These are phyloP conservation scores for Thelaira solivaga DNA, from an alignment of 2,888 invertebrate genomes.

Conservation along the genomic window DNA sequence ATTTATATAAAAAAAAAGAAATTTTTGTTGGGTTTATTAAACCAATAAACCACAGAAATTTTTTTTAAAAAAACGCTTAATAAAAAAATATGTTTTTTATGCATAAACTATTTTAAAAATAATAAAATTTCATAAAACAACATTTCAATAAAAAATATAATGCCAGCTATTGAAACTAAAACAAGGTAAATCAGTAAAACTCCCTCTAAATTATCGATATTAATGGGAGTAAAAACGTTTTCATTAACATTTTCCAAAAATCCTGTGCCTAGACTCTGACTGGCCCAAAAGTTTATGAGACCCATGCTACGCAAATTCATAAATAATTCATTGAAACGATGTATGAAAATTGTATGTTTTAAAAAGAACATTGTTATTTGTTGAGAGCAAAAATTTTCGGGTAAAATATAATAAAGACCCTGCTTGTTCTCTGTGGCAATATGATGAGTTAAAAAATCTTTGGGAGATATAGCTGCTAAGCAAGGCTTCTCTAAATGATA, in stretches of 20 bases:
- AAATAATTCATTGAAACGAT: conserved; percentile 62
- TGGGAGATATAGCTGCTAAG: conserved; percentile 47
- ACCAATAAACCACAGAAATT: too few relatives aligned
- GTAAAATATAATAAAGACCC: conserved; percentile 60
- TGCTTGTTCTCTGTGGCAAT: conserved; percentile 35
- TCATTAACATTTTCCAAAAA: conserved; percentile 1
- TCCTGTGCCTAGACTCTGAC: conserved; percentile 43
- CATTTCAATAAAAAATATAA: conserved; percentile 44
- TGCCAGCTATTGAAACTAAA: neutral
- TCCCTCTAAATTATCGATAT: conserved; percentile 38
- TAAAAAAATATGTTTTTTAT: too few relatives aligned
- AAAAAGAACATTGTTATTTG: conserved; percentile 66
- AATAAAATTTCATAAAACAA: neutral
- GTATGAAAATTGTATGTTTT: conserved; percentile 65
- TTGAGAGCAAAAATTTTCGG: conserved; percentile 64
- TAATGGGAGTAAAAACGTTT: neutral
- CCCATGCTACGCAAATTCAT: conserved; percentile 63
- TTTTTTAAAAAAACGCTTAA: too few relatives aligned
- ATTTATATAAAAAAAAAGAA: too few relatives aligned
- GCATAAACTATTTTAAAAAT: too few relatives aligned
- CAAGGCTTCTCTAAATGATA: neutral
- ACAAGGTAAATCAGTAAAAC: conserved; percentile 45
- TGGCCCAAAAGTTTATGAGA: conserved; percentile 64
- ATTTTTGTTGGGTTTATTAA: too few relatives aligned
- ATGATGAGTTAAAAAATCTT: conserved; percentile 63